Base-by-base conservation (phyloP, 2,113 vertebrate genomes). In the Lepidothrix coronata region DNA sequence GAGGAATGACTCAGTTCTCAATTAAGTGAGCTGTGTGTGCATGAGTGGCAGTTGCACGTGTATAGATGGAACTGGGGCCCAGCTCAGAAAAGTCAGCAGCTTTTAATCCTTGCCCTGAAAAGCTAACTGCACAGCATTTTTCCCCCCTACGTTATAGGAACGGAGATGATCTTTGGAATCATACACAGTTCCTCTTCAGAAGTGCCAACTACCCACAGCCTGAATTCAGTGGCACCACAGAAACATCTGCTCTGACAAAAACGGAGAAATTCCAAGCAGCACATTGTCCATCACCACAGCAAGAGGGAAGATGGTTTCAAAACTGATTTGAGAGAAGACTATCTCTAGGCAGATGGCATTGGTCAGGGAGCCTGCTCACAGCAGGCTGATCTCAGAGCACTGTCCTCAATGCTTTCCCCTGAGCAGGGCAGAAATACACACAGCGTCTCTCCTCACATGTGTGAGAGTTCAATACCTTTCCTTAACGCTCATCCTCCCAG, bases 1-100 rank as follows among this genome's bases (percentile, higher is more conserved):
- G 92, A 94, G 76, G 79, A 81, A 90, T 93, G 92, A 97, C 52
- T 94, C 88, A 94, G 79, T 54, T 23, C 65, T 86, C 70, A 88
- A 59, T 84, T 93, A 90, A 93, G n/a, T 27, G 51, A 85, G 55
- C 79, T 63, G 74, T 48, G 59, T 9, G 4, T 37, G 28, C 58
- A 83, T 17, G 27, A 93, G 37, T 67, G 78, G 85, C 78, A 62
- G 71, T 73, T 78, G 51, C 68, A 66, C 11, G 18, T 0, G 0
- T 39, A 39, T 2, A 83, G 41, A 52, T 59, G 57, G 19, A 94
- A 80, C 31, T 35, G 30, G 22, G 55, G 48, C 20, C 13, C 48
- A 77, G 48, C 61, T 71, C 39, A 80, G 67, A 71, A 80, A 88
- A 83, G 4, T 23, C 1, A 5, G 65, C 51, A 91, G n/a, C 30